Conservation (phyloP, 35 echinoderm and acorn worm species). For the Lytechinus variegatus region DNA sequence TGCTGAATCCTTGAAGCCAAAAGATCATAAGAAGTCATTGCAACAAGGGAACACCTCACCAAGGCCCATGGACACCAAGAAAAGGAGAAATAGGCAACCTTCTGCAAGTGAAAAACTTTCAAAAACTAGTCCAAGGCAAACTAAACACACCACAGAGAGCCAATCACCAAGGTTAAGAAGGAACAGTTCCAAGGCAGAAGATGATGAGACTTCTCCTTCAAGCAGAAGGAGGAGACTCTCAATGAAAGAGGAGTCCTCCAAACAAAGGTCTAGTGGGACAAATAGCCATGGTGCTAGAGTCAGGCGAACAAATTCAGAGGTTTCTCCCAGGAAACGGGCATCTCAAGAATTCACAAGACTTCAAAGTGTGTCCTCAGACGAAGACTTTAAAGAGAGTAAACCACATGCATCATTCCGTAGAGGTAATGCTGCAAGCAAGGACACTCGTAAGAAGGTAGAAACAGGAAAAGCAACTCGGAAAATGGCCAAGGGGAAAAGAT, state of each 20-base stretch:
- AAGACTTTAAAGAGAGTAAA: constrained; percentile 20
- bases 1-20: constrained; percentile 33
- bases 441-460: background rate
- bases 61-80: background rate
- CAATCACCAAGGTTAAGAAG: constrained; percentile 1
- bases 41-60: background rate
- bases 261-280: background rate
- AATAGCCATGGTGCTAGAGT: background rate
- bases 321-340: background rate
- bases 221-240: background rate
- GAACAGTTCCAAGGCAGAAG: background rate
- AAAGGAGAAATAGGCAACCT: background rate
- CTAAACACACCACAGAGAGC: background rate
- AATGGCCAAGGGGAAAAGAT: constrained; percentile 12
- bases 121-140: background rate
- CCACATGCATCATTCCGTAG: background rate
- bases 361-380: constrained; percentile 6
- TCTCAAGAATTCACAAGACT: background rate
- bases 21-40: background rate
- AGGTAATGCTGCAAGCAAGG: background rate
- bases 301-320: background rate
- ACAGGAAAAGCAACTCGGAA: background rate
- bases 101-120: background rate
- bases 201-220: background rate
- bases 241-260: background rate